Evolutionary conservation across 2,113 vertebrate genomes (phyloP).

Genomic region (Oriolus oriolus): DNA sequence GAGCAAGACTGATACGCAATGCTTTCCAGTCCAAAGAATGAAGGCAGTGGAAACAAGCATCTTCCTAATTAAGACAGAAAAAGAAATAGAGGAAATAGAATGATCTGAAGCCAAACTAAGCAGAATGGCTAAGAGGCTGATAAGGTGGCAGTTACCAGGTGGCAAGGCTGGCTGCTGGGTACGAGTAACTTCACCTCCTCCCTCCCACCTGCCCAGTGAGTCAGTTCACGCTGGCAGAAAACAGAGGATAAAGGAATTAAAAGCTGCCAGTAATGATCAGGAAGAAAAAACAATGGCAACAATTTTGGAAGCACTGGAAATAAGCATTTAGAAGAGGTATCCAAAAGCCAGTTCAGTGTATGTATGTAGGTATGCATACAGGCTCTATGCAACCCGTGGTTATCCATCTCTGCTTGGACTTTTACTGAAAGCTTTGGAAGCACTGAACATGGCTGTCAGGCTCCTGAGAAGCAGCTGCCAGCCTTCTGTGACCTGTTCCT

Average conservation of each 20-base stretch:
- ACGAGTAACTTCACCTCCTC: background rate
- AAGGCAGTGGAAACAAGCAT: background rate
- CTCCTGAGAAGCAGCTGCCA: background rate
- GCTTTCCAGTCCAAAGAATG: background rate
- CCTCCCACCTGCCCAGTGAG: background rate
- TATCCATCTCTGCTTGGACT: background rate
- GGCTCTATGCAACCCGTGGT: background rate
- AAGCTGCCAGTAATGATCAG: fast-evolving
- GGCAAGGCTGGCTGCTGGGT: background rate
- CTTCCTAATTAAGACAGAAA: background rate
- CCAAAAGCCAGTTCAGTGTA: background rate
- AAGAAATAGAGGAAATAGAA: background rate
- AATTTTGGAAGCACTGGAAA: background rate
- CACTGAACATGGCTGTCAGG: background rate
- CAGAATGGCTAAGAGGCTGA: background rate
- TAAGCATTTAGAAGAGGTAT: background rate
- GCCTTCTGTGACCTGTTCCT: background rate
- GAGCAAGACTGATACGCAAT: background rate
- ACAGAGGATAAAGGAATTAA: background rate
- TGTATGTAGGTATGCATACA: background rate
- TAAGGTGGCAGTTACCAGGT: background rate
- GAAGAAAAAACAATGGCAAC: background rate
- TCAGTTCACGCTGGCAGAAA: background rate
- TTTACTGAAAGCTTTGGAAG: background rate
- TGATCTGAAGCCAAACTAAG: background rate